Conservation (phyloP, 2,888 invertebrate genomes). For the Cynaeus angustus region DNA sequence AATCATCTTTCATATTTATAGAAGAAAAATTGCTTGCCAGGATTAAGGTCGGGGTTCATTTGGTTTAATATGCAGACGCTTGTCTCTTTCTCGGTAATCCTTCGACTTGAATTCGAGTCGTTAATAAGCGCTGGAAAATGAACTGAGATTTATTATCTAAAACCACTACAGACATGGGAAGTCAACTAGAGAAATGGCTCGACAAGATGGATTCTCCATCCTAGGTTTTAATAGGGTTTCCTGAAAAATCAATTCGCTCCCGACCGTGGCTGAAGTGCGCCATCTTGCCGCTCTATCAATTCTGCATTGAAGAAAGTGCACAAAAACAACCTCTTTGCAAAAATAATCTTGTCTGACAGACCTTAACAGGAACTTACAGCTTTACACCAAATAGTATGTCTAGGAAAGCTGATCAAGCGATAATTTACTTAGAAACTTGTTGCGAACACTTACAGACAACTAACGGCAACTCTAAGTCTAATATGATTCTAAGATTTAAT, state of each 20-base stretch:
- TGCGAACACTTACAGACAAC: neutral
- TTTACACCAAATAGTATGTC: neutral
- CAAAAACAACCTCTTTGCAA: no score
- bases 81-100: neutral
- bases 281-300: constrained; percentile 20
- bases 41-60: neutral
- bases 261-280: constrained; percentile 6
- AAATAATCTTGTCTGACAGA: neutral
- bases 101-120: neutral
- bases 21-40: constrained; percentile 10
- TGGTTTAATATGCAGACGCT: constrained; percentile 20
- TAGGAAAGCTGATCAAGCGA: neutral
- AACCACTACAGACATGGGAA: constrained; percentile 20
- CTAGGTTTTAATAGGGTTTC: constrained; percentile 12
- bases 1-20: constrained; percentile 19
- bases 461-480: neutral
- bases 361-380: neutral
- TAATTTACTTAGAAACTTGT: constrained; percentile 2
- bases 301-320: constrained; percentile 5
- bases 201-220: constrained; percentile 13
- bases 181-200: constrained; percentile 18
- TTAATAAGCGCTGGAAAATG: constrained; percentile 10
- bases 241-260: constrained; percentile 19
- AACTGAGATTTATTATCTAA: constrained; percentile 18
- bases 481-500: neutral